Evolutionary conservation across 2,888 invertebrate genomes (phyloP), one percentile per base, ranked within the genome.

Genomic region (Salticus scenicus): DNA sequence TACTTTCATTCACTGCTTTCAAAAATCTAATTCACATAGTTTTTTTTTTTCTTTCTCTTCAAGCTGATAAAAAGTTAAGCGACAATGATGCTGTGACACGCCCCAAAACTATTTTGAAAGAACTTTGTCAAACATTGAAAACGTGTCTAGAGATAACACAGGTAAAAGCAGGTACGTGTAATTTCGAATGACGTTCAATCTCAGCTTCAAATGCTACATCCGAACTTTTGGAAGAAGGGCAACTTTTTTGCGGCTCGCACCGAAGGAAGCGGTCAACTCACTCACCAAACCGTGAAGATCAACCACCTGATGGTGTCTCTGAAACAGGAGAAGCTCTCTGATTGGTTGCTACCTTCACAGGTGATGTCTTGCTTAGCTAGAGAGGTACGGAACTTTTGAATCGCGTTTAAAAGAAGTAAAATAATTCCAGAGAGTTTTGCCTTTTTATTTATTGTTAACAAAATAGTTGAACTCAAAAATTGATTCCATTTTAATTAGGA

Each of bases 221-320:
- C 17, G 12, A 57, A 24, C 57, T 24, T 57, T 57, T 57, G 4
- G 12, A 12, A 24, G 57, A 57, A 57, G 24, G 5, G 57, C 20
- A 5, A 57, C 24, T 24, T 63, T 7, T 64, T n/a, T 51, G 33
- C n/a, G 80, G 17, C 28, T 17, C 69, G 75, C 33, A 14, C 24
- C 69, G 41, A 63, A 27, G 64, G 67, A 70, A 79, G 72, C 79
- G 85, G 85, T 86, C 86, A 86, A 71, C 80, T 78, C 69, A 76
- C 67, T 80, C 86, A 86, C 66, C 86, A 69, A 80, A 51, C 75
- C 86, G 80, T 79, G 74, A 86, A 80, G 86, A 86, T 80, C 86
- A 86, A 75, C 80, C 79, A 79, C 80, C 86, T 80, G 86, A 86
- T 72, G 70, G 41, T 72, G 82, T 37, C 31, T 79, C 31, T 47